A percentile compares a stretch with the other conserved stretches of the same genome.
phyloP scores from a whole-genome alignment of 2,113 vertebrate species.

The Dicerorhinus sumatrensis region DNA sequence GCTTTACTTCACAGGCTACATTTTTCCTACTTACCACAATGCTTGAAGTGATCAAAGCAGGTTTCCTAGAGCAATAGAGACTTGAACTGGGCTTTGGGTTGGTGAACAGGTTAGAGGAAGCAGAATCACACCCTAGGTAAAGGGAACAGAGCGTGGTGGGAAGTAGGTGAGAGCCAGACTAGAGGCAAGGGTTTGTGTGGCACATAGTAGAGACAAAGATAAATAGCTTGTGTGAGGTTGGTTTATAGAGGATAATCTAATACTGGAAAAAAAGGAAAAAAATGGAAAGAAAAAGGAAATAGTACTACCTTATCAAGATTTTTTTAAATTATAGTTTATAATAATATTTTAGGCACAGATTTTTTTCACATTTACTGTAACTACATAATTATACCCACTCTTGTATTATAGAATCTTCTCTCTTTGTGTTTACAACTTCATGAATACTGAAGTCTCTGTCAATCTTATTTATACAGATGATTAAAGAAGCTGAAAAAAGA shows the following conservation, averaged over 20 bases:
- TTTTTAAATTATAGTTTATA: neutral
- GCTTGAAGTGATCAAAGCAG: neutral
- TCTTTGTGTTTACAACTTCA: neutral
- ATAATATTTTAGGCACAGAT: neutral
- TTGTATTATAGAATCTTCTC: neutral
- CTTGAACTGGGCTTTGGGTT: neutral
- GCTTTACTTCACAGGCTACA: neutral
- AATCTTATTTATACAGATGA: constrained; percentile 33
- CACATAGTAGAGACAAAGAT: neutral
- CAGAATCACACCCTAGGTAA: neutral
- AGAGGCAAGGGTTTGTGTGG: neutral
- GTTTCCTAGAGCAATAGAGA: neutral
- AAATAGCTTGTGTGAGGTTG: neutral
- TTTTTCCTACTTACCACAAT: neutral
- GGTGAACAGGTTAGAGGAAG: neutral
- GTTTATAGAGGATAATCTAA: neutral
- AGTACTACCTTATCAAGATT: neutral
- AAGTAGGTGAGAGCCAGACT: neutral
- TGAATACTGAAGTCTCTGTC: neutral
- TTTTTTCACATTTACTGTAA: neutral
- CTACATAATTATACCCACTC: neutral
- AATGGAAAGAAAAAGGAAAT: neutral
- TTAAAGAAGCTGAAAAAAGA: constrained; percentile 16
- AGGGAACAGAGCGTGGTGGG: neutral
- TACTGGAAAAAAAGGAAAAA: neutral